Conservation (phyloP, 1,140 invertebrate species). For the Pygmarrhopalites habei region DNA sequence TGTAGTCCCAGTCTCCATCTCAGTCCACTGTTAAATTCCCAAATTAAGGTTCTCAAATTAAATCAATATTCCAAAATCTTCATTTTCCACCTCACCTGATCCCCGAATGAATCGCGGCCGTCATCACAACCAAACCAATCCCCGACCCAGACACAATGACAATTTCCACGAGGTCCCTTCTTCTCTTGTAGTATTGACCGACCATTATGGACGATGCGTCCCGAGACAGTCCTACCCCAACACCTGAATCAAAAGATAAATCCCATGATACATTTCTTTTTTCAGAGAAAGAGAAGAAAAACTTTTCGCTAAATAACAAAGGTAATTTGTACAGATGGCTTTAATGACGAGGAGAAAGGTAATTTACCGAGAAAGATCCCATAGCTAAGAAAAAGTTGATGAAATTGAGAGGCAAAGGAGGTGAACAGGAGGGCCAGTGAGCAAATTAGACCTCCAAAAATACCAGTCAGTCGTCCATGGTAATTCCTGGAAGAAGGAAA, state of each 20-base stretch:
- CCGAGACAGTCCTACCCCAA: slow-evolving; percentile 73
- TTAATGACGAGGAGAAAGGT: too few relatives aligned
- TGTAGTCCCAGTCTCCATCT: slow-evolving; percentile 82
- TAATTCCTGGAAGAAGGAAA: too few relatives aligned
- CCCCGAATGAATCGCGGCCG: slow-evolving; percentile 65
- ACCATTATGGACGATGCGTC: slow-evolving; percentile 83
- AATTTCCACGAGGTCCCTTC: slow-evolving; percentile 77
- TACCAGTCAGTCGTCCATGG: slow-evolving; percentile 76
- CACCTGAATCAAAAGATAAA: slow-evolving; percentile 52
- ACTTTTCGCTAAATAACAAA: too few relatives aligned
- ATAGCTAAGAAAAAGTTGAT: slow-evolving; percentile 83
- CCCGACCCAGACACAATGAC: slow-evolving; percentile 78
- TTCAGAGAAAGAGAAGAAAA: too few relatives aligned
- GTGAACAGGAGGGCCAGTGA: slow-evolving; percentile 80
- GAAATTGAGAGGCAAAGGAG: slow-evolving; percentile 77
- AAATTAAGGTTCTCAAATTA: too few relatives aligned
- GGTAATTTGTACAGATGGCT: too few relatives aligned
- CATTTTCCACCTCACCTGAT: slow-evolving; percentile 58
- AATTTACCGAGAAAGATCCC: slow-evolving; percentile 56
- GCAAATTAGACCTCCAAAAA: slow-evolving; percentile 75
- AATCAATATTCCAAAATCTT: too few relatives aligned
- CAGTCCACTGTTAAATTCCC: slow-evolving; percentile 65
- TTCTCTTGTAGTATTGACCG: slow-evolving; percentile 79
- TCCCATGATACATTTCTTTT: too few relatives aligned
- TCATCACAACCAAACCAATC: slow-evolving; percentile 73